Conservation (phyloP, 2,113 vertebrate genomes). For the Okapia johnstoni region DNA sequence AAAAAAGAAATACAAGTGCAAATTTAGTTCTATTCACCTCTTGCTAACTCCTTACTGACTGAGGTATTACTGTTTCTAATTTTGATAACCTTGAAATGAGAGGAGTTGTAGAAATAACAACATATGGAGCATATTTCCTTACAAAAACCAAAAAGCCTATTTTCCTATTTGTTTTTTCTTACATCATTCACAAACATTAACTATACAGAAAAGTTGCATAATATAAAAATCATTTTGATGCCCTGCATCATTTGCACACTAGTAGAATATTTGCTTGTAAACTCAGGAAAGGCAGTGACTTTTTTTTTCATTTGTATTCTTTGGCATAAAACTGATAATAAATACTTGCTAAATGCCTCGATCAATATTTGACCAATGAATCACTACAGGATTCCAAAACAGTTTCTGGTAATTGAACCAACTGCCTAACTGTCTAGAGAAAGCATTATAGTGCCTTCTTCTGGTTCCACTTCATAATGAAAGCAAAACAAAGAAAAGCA, state of each 20-base stretch:
- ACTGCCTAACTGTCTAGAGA: neutral
- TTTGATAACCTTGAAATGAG: neutral
- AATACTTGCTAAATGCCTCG: neutral
- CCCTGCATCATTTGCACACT: neutral
- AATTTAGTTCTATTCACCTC: neutral
- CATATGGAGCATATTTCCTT: neutral
- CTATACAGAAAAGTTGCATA: neutral
- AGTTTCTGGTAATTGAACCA: neutral
- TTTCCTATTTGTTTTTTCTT: constrained; percentile 9
- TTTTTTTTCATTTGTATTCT: neutral
- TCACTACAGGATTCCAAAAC: neutral
- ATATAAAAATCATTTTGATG: constrained; percentile 22
- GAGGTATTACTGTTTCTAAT: neutral
- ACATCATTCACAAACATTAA: neutral
- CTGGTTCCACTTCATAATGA: constrained; percentile 28
- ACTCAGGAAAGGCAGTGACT: neutral
- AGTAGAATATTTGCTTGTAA: neutral
- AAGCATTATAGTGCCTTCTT: constrained; percentile 54
- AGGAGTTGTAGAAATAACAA: neutral
- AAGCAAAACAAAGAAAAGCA: neutral
- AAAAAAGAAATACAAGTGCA: neutral
- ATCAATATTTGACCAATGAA: neutral
- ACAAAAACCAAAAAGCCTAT: neutral
- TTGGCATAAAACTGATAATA: neutral
- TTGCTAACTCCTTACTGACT: neutral